Percentiles rank a stretch among this genome's conserved stretches.
These are phyloP conservation scores for Morone saxatilis DNA, from an alignment of 2,113 vertebrate genomes.

Conservation along the genomic window DNA sequence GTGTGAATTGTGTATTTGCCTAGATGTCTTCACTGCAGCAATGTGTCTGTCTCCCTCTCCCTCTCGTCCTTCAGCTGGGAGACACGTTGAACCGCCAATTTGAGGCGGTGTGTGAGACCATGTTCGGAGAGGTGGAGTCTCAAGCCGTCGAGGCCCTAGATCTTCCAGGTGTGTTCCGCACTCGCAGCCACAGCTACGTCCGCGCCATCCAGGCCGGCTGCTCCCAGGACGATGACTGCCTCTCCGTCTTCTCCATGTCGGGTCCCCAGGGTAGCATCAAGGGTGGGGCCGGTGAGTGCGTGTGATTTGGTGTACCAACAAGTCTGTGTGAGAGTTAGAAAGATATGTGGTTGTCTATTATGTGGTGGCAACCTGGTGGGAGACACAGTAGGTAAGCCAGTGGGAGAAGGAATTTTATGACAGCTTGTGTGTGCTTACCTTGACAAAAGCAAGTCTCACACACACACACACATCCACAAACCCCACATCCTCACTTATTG, in stretches of 20 bases:
- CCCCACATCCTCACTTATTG: background rate
- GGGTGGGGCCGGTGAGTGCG: slow-evolving; percentile 91
- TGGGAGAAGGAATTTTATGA: slow-evolving; percentile 28
- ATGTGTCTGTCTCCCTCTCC: background rate
- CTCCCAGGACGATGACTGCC: slow-evolving; percentile 98
- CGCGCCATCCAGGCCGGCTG: slow-evolving; percentile 98
- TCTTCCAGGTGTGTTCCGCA: slow-evolving; percentile 97
- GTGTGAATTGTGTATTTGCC: background rate
- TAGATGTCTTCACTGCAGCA: too few relatives aligned
- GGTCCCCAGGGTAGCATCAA: slow-evolving; percentile 89
- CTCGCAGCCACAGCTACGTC: slow-evolving; percentile 98
- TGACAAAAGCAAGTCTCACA: slow-evolving; percentile 3
- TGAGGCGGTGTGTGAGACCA: slow-evolving; percentile 94
- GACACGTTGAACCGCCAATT: slow-evolving; percentile 95
- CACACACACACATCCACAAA: background rate
- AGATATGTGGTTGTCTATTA: slow-evolving; percentile 2
- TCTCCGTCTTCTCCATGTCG: slow-evolving; percentile 95
- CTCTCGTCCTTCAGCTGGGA: slow-evolving; percentile 85
- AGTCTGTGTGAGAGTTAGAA: slow-evolving; percentile 5
- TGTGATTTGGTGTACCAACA: slow-evolving; percentile 40
- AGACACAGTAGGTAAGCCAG: slow-evolving; percentile 20
- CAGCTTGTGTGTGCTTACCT: slow-evolving; percentile 37
- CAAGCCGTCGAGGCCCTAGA: slow-evolving; percentile 97
- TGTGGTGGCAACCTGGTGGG: slow-evolving; percentile 22
- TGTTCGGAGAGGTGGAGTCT: slow-evolving; percentile 96